Percentiles rank a stretch among this genome's conserved stretches.
Evolutionary conservation across 2,797 vertebrate genomes (phyloP).

Genomic region (Hemibagrus guttatus): DNA sequence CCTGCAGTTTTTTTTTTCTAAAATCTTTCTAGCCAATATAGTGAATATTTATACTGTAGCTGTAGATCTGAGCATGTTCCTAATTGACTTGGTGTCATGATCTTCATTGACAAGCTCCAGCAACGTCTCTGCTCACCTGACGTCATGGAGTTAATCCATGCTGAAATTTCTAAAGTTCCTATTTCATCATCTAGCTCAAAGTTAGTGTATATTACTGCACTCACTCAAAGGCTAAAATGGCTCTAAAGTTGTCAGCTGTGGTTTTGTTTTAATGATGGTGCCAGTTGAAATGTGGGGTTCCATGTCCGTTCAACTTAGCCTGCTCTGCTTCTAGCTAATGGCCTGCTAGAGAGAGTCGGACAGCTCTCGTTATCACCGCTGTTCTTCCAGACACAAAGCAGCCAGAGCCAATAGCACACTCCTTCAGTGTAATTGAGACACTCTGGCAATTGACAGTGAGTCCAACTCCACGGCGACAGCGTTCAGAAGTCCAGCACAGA

Average conservation of each 20-base stretch:
- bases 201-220: constrained; percentile 30
- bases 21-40: constrained; percentile 5
- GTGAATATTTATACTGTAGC: constrained; percentile 20
- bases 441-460: constrained; percentile 54
- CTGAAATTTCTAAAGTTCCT: constrained; percentile 38
- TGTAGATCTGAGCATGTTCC: constrained; percentile 20
- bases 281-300: constrained; percentile 25
- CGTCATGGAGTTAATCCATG: constrained; percentile 37
- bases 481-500: constrained; percentile 6
- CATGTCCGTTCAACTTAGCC: constrained; percentile 29
- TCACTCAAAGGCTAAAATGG: constrained; percentile 29
- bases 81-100: constrained; percentile 45
- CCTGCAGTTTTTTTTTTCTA: neutral
- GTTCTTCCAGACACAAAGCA: constrained; percentile 63
- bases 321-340: constrained; percentile 60
- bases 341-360: constrained; percentile 47
- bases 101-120: constrained; percentile 36
- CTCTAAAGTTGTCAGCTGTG: constrained; percentile 35
- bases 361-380: constrained; percentile 66
- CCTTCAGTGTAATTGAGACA: constrained; percentile 57
- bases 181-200: constrained; percentile 25
- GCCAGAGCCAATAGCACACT: constrained; percentile 43
- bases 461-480: neutral
- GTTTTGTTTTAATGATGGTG: constrained; percentile 49
- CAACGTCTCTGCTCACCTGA: constrained; percentile 2